Evolutionary conservation across 1,140 invertebrate genomes (phyloP).

Genomic region (Uloborus diversus): DNA sequence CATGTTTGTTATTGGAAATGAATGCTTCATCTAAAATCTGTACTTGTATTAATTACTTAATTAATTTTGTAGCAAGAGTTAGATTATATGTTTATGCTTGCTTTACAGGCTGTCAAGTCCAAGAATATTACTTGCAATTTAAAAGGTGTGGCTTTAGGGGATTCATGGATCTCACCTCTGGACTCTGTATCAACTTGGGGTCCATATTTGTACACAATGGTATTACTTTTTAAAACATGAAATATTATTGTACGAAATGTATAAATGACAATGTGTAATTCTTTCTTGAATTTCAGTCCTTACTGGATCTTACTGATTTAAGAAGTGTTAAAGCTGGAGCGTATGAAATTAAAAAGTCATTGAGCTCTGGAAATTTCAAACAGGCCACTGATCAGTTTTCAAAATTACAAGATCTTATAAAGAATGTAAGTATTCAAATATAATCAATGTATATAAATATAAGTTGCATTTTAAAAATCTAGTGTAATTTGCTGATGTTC

Average conservation of each 20-base stretch:
- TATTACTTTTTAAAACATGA: conserved; percentile 63
- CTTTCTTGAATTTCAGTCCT: conserved; percentile 65
- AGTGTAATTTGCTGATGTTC: no score
- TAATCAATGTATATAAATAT: no score
- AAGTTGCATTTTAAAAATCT: no score
- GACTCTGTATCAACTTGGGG: conserved; percentile 83
- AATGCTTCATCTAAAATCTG: no score
- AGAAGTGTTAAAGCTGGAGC: conserved; percentile 63
- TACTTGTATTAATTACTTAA: no score
- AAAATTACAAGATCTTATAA: conserved; percentile 71
- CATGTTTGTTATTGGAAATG: no score
- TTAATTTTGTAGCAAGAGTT: no score
- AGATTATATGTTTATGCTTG: no score
- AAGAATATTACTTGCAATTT: conserved; percentile 77
- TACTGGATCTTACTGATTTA: conserved; percentile 67
- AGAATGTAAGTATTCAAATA: conserved; percentile 57
- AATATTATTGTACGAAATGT: neutral
- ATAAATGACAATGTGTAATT: neutral
- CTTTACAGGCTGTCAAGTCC: conserved; percentile 73
- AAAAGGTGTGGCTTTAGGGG: conserved; percentile 80
- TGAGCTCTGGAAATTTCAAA: conserved; percentile 67
- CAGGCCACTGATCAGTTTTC: conserved; percentile 74
- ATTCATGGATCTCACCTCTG: conserved; percentile 86
- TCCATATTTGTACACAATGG: conserved; percentile 75
- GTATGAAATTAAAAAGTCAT: conserved; percentile 62